phyloP scores from a whole-genome alignment of 2,113 vertebrate species.

The Rafetus swinhoei region DNA sequence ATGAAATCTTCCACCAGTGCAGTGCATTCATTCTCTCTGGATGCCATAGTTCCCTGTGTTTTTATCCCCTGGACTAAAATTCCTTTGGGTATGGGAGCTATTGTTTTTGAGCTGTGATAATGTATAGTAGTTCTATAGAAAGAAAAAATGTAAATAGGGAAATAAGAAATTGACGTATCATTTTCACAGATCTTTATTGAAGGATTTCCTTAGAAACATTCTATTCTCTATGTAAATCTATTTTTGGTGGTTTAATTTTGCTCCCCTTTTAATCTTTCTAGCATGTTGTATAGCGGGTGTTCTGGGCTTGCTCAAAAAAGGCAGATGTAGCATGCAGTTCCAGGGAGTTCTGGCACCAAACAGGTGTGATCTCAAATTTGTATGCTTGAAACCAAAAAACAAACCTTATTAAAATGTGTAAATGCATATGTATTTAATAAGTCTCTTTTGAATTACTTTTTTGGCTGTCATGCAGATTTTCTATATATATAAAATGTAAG shows the following conservation, averaged over 20 bases:
- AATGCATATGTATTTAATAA: constrained; percentile 72
- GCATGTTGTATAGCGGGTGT: constrained; percentile 81
- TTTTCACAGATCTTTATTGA: constrained; percentile 82
- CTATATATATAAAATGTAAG: constrained; percentile 70
- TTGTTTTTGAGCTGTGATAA: constrained; percentile 37
- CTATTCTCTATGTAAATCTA: constrained; percentile 75
- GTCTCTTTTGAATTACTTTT: constrained; percentile 68
- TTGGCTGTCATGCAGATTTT: constrained; percentile 67
- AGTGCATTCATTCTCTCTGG: background rate
- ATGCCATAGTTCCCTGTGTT: background rate
- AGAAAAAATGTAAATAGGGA: constrained; percentile 79
- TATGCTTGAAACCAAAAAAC: constrained; percentile 80
- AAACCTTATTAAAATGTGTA: constrained; percentile 75
- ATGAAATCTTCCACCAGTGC: background rate
- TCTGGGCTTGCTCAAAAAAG: constrained; percentile 77
- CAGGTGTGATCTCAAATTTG: constrained; percentile 70
- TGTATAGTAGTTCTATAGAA: constrained; percentile 71
- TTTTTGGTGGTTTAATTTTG: constrained; percentile 66
- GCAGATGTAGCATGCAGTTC: constrained; percentile 72
- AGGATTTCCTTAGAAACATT: constrained; percentile 76
- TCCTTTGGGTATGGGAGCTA: constrained; percentile 66
- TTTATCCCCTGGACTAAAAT: constrained; percentile 51
- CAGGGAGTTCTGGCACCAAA: constrained; percentile 76
- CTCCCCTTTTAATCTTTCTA: constrained; percentile 76
- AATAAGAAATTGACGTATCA: constrained; percentile 83